Conservation (phyloP, 1,140 invertebrate species). For the Halictus rubicundus region DNA sequence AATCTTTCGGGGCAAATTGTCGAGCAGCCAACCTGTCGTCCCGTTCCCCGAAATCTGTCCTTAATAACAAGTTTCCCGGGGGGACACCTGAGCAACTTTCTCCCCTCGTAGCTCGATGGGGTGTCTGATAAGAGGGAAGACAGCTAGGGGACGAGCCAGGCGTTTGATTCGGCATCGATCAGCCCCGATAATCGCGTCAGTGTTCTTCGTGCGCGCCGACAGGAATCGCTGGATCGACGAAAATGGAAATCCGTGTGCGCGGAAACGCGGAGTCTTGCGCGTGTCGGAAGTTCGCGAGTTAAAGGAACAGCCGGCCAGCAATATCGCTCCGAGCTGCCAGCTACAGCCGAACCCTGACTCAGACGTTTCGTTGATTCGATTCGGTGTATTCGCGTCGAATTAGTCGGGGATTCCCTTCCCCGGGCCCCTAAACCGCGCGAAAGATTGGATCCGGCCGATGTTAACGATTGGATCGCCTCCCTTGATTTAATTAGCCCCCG, state of each 20-base stretch:
- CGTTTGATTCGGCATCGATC: slow-evolving; percentile 56
- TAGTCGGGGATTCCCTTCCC: not conserved
- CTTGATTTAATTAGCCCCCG: no score
- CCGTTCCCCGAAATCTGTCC: not conserved
- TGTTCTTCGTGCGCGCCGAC: slow-evolving; percentile 26
- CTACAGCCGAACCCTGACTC: not conserved
- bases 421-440: not conserved
- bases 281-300: slow-evolving; percentile 21
- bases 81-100: not conserved
- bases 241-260: slow-evolving; percentile 43
- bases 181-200: slow-evolving; percentile 37
- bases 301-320: slow-evolving; percentile 15
- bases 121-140: slow-evolving; percentile 8
- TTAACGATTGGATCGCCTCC: not conserved
- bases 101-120: not conserved
- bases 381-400: not conserved
- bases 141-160: not conserved
- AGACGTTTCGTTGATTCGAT: slow-evolving; percentile 20
- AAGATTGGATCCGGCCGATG: not conserved
- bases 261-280: slow-evolving; percentile 9
- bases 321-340: slow-evolving; percentile 17
- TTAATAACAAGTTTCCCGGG: not conserved
- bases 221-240: slow-evolving; percentile 20
- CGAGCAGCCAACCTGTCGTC: not conserved
- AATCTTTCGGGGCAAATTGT: not conserved